Conservation (phyloP, 2,888 invertebrate genomes). For the Crepidodera aurea region DNA sequence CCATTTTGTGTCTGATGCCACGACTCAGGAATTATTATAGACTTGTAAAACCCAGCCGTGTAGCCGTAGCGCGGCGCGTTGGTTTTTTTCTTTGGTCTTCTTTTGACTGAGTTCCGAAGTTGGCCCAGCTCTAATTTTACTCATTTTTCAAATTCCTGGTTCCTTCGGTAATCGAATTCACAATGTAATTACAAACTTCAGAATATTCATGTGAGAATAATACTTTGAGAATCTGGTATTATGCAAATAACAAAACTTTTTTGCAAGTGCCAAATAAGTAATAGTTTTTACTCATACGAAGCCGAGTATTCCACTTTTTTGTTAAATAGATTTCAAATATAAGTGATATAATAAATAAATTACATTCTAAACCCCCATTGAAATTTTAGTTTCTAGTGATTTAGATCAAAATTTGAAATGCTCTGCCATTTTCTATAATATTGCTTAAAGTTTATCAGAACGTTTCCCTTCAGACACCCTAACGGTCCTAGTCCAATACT, state of each 20-base stretch:
- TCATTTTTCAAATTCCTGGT: conserved; percentile 18
- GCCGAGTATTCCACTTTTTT: too few relatives aligned
- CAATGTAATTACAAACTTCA: conserved; percentile 17
- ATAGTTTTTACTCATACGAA: neutral
- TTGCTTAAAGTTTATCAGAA: too few relatives aligned
- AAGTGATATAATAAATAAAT: too few relatives aligned
- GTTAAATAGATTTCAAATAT: too few relatives aligned
- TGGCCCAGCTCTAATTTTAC: conserved; percentile 14
- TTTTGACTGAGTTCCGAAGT: conserved; percentile 8
- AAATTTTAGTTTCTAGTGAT: too few relatives aligned
- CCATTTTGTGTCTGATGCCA: conserved; percentile 33
- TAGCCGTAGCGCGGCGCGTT: conserved; percentile 11
- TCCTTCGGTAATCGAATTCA: conserved; percentile 20
- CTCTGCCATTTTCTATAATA: too few relatives aligned
- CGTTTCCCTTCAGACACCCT: too few relatives aligned
- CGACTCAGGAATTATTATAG: conserved; percentile 38
- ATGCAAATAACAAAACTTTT: neutral
- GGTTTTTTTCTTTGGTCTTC: conserved; percentile 14
- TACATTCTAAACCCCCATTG: too few relatives aligned
- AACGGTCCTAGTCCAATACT: neutral
- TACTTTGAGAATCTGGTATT: conserved; percentile 1
- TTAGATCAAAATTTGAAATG: too few relatives aligned
- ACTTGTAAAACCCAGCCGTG: conserved; percentile 29
- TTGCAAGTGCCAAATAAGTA: neutral
- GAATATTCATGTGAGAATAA: conserved; percentile 25